Evolutionary conservation across 2,797 vertebrate species (phyloP).

Genomic region (Basileuterus tristriatus): DNA sequence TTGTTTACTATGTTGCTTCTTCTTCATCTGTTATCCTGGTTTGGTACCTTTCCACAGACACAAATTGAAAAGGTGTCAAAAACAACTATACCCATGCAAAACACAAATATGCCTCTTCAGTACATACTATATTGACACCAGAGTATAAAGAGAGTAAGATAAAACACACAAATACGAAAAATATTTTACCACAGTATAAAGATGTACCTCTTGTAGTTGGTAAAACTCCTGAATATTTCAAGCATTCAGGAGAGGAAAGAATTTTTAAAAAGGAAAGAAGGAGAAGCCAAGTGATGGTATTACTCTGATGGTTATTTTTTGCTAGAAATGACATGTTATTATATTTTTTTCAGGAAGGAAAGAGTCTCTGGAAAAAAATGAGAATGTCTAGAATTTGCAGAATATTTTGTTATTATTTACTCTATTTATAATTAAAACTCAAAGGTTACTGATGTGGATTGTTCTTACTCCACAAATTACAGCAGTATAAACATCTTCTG

Average conservation of each 20-base stretch:
- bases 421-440: neutral
- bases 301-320: neutral
- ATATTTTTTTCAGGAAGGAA: neutral
- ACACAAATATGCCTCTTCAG: neutral
- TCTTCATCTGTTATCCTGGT: neutral
- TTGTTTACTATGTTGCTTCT: neutral
- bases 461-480: neutral
- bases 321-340: constrained; percentile 8
- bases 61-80: neutral
- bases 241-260: neutral
- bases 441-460: neutral
- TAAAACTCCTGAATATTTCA: neutral
- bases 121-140: neutral
- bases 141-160: neutral
- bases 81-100: neutral
- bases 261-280: neutral
- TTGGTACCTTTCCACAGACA: neutral
- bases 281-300: neutral
- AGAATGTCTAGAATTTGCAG: neutral
- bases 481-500: neutral
- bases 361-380: neutral
- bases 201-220: neutral
- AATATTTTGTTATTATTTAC: neutral
- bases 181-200: neutral
- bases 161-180: neutral